Evolutionary conservation across 23 tunicate species (phyloP), one percentile per base, ranked within the genome.

Genomic region (Halocynthia roretzi): DNA sequence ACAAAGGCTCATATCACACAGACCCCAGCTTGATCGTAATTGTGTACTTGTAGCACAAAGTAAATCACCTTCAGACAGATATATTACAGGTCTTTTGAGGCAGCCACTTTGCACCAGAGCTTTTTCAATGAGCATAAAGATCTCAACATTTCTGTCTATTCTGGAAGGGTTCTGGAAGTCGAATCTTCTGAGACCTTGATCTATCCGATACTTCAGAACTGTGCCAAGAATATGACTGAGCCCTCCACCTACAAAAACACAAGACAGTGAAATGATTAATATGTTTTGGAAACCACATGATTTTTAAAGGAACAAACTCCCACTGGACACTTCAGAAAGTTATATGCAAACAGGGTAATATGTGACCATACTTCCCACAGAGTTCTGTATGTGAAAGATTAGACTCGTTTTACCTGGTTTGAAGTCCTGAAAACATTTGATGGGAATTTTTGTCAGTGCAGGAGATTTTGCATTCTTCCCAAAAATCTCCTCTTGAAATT

Each of bases 401-500:
- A 71, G 5, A 15, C 51, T 50, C 12, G 2, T 2, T 70, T 80
- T 83, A 77, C 87, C 87, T 12, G 82, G 68, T 54, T 54, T 62
- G 54, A 83, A 77, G 51, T 83, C 87, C 22, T 83, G 83, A 69
- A 80, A 83, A 67, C 77, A 77, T 67, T 83, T 83, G 7, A 56
- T 83, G 6, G 87, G 87, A 56, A 83, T 57, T 69, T 83, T 83
- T 0, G 87, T 83, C 0, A 83, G 69, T n/a, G 82, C 87, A 8
- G 87, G 78, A n/a, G 87, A 76, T 58, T 83, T 83, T 51, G 66
- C 68, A 69, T 77, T 69, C 55, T 77, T 83, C 14, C 87, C 87
- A 56, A 83, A 83, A 6, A 77, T 77, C 19, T 83, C 87, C 70
- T 83, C 87, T 77, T 83, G 87, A 70, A 83, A 83, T 66, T 83